Evolutionary conservation across 1,140 invertebrate species (phyloP), one percentile per base, ranked within the genome.

Genomic region (Drosophila mauritiana): DNA sequence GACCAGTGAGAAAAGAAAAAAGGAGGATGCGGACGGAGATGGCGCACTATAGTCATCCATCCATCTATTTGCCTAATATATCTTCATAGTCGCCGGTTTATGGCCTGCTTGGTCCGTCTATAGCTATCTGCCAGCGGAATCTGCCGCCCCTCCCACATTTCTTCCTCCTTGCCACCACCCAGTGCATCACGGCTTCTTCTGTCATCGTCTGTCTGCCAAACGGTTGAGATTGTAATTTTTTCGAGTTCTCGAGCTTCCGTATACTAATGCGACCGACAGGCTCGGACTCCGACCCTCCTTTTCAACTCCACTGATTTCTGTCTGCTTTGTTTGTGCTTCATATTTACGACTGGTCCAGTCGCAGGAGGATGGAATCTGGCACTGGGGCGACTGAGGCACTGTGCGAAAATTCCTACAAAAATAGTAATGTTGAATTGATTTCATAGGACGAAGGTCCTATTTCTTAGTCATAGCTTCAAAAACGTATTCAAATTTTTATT

Each of bases 11-110:
- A 31, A 55, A 20, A 51, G 25, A 31, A 34, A n/a, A 31, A 61
- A 46, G 43, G n/a, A 61, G 11, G 25, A 36, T n/a, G 31, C 17
- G 49, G 64, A 68, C 64, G 64, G 64, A 45, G 61, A 65, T 67
- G 61, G 61, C 64, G 46, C 37, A 34, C 64, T 20, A 37, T 36
- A 68, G 64, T 68, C 64, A 68, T 68, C 64, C 64, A 80, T 89
- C 80, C 84, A 80, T 84, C 84, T 80, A 89, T 89, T 89, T 89
- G 85, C 84, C 84, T 89, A 90, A 89, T 84, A 90, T 89, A 89
- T 89, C 85, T 89, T 89, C 84, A 89, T 89, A 90, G 84, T 89
- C 84, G 80, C 84, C 84, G 84, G 76, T 88, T 90, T 89, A 90
- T 64, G 73, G 84, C 85, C 77, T 59, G 52, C 63, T 83, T 56